Conservation (phyloP, 2,113 vertebrate species). For the Ictalurus furcatus region DNA sequence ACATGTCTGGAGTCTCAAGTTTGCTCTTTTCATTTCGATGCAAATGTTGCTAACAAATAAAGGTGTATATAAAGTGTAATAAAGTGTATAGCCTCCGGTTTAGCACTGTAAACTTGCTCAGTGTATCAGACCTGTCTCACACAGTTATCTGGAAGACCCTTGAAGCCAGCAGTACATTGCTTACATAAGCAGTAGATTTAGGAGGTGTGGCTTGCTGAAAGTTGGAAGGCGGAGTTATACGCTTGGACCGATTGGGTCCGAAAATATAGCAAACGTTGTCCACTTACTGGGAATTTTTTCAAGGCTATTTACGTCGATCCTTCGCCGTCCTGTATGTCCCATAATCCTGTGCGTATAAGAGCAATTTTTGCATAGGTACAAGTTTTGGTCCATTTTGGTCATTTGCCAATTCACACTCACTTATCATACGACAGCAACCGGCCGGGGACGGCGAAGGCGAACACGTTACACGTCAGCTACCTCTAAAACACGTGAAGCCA, state of each 20-base stretch:
- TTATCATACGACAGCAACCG: neutral
- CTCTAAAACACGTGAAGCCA: neutral
- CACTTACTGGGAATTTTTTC: neutral
- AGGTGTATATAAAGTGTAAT: too few species aligned
- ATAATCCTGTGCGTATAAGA: neutral
- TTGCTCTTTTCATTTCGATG: neutral
- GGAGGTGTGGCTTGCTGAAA: neutral
- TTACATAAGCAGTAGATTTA: neutral
- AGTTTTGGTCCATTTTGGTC: neutral
- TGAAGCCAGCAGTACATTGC: neutral
- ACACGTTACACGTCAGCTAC: neutral
- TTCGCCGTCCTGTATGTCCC: neutral
- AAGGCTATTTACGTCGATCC: neutral
- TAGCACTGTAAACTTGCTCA: neutral
- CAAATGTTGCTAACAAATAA: neutral
- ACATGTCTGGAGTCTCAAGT: neutral
- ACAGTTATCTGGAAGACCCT: neutral
- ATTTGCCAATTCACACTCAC: neutral
- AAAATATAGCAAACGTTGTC: neutral
- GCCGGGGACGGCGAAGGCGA: neutral
- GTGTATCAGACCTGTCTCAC: neutral
- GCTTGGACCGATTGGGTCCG: neutral
- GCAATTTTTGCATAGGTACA: neutral
- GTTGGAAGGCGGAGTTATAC: neutral
- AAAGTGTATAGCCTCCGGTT: neutral